Conservation (phyloP, 2,797 vertebrate genomes). For the Amblyraja radiata region DNA sequence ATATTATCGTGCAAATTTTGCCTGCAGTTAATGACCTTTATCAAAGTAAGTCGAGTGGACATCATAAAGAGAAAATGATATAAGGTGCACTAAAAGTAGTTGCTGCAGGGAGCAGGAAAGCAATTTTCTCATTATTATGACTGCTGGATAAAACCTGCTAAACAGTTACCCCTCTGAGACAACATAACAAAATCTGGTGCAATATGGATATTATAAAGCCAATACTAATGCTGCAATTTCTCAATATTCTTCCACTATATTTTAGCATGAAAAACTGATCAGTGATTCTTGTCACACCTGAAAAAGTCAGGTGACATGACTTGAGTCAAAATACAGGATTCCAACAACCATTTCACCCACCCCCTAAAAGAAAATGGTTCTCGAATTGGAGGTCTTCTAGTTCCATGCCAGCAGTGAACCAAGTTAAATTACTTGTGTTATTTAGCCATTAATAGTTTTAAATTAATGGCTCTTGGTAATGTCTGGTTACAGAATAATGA, state of each 20-base stretch:
- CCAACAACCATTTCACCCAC: background rate
- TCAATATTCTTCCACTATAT: background rate
- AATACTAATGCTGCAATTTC: background rate
- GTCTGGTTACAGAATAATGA: too few species aligned
- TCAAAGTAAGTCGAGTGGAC: slow-evolving; percentile 16
- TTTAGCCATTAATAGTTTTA: background rate
- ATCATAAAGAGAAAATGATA: background rate
- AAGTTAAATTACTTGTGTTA: background rate
- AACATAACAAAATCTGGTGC: background rate
- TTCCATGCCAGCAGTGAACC: background rate
- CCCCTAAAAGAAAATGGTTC: background rate
- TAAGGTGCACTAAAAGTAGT: background rate
- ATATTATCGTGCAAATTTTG: background rate
- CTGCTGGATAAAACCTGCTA: background rate
- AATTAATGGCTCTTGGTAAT: background rate
- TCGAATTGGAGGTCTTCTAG: background rate
- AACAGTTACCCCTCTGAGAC: background rate
- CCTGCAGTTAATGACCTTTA: background rate
- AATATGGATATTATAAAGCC: background rate
- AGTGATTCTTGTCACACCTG: background rate
- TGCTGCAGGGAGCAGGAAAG: background rate
- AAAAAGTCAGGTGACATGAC: background rate
- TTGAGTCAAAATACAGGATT: background rate
- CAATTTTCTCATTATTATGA: background rate
- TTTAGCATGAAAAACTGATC: background rate